Evolutionary conservation across 2,888 invertebrate genomes (phyloP).

Genomic region (Selenia dentaria): DNA sequence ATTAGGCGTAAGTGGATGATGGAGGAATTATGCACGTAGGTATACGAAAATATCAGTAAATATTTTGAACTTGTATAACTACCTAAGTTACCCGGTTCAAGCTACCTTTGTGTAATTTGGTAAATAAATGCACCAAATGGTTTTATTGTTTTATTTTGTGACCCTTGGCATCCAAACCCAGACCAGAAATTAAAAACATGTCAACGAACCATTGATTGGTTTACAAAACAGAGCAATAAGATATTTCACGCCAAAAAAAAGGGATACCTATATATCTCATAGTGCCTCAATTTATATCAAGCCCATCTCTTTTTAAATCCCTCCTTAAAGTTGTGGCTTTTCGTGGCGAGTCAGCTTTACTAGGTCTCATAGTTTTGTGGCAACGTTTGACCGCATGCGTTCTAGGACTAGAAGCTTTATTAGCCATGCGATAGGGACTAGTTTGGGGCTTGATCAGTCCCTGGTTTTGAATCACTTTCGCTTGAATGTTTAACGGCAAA

Average conservation of each 20-base stretch:
- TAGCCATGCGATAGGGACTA: conserved; percentile 1
- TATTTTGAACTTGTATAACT: too few species aligned
- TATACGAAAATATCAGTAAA: too few species aligned
- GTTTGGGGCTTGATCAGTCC: neutral
- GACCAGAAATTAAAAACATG: neutral
- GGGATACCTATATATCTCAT: neutral
- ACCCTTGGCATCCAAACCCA: neutral
- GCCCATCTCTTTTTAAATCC: conserved; percentile 38
- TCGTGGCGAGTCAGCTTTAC: conserved; percentile 47
- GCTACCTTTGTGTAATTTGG: too few species aligned
- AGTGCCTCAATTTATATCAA: neutral
- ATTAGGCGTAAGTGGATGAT: too few species aligned
- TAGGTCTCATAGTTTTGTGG: conserved; percentile 30
- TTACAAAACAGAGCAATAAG: too few species aligned
- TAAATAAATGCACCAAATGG: neutral
- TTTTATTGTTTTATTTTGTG: conserved; percentile 5
- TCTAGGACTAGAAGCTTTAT: conserved; percentile 30
- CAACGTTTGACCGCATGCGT: conserved; percentile 22
- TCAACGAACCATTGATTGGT: too few species aligned
- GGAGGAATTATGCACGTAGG: too few species aligned
- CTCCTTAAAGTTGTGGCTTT: conserved; percentile 43
- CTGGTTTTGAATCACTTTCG: conserved; percentile 37
- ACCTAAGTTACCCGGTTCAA: too few species aligned
- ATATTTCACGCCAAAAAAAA: too few species aligned
- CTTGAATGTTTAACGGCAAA: conserved; percentile 43